Conservation (phyloP, 2,113 vertebrate species). For the Narcine bancroftii region DNA sequence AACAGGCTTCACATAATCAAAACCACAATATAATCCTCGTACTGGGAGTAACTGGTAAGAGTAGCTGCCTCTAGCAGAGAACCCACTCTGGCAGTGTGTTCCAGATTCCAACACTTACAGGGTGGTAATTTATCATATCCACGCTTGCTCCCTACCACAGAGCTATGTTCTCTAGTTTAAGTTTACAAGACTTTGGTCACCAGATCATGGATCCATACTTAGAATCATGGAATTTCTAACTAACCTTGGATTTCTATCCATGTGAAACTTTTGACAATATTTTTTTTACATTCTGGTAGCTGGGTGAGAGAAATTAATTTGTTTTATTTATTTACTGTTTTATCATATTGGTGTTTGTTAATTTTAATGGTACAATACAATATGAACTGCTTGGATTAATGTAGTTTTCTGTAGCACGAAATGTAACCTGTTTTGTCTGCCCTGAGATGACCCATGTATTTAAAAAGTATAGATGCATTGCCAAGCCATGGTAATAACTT, state of each 20-base stretch:
- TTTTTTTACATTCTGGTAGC: neutral
- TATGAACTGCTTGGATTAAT: slow-evolving; percentile 1
- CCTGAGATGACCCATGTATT: neutral
- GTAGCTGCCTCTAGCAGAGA: no score
- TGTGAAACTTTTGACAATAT: neutral
- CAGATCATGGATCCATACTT: neutral
- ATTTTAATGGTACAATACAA: no score
- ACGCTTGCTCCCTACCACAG: no score
- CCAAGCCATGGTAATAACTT: neutral
- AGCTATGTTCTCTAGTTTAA: no score
- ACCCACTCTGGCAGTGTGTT: no score
- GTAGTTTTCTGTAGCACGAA: neutral
- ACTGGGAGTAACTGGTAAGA: no score
- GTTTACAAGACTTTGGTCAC: neutral
- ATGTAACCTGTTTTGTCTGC: neutral
- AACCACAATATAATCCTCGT: no score
- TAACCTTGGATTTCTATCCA: neutral
- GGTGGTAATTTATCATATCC: no score
- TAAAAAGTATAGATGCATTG: neutral
- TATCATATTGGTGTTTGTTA: neutral
- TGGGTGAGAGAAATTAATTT: neutral
- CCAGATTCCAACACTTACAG: no score
- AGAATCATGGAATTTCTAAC: neutral
- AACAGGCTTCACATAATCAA: no score
- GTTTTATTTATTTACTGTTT: neutral